Base-by-base conservation (phyloP, 2,797 vertebrate species). In the Mus minutoides region DNA sequence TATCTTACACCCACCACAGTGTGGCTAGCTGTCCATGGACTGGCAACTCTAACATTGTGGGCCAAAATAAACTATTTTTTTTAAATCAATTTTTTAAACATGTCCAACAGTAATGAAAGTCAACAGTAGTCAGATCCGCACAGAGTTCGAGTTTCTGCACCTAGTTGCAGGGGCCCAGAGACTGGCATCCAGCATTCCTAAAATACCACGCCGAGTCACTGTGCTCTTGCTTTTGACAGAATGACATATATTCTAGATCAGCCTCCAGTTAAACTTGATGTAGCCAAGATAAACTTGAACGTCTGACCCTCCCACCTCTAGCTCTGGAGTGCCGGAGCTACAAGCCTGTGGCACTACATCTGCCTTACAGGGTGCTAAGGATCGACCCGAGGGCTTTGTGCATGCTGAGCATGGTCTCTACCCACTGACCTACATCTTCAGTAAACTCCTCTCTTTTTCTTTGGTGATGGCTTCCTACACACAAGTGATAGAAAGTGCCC, bases 1-100 rank as follows among this genome's bases (percentile, higher is more conserved):
- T 13, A 37, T 14, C 34, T 37, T 21, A 37, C 0, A 1, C 6
- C 31, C 19, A 67, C 34, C 0, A 0, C 14, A 49, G 37, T 12
- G 4, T 14, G 34, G 8, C 8, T n/a, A 56, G n/a, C n/a, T 71
- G 9, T 26, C 43, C 34, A 71, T 6, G 8, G 49, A 71, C 34
- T 40, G 67, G 31, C 26, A 31, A 69, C 64, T 37, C 46, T 3
- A 43, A 71, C 67, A 40, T 10, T 2, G 49, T 73, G 49, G 71
- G 67, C 49, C 49, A 26, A 11, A 71, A 87, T 37, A 26, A 71
- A 52, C 7, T 49, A 26, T 54, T 9, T 24, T 67, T 52, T 54
- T 9, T 24, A 2, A 71, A 71, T 37, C 17, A 3, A 21, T 37
- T 29, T 14, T n/a, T 71, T 37, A 54, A 34, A 8, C 22, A 17